Evolutionary conservation across 2,888 invertebrate species (phyloP), one percentile per base, ranked within the genome.

Genomic region (Philhelius pedissequus): DNA sequence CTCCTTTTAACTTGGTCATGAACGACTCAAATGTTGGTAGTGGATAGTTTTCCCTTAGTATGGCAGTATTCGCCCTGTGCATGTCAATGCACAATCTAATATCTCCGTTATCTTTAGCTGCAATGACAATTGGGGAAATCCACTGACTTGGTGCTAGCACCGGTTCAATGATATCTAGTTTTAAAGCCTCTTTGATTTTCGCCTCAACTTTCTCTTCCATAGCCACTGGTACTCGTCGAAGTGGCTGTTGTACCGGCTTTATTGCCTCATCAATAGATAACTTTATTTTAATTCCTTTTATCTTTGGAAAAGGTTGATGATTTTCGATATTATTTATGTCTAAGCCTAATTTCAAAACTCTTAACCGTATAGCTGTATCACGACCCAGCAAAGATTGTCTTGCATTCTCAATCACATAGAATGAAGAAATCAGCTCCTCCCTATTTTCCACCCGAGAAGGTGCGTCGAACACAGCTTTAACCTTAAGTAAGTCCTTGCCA

Each of bases 61-160:
- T 88, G 4, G 90, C 89, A 56, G 80, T 86, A 76, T 90, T 90
- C 58, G 89, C 87, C 22, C 89, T 64, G 6, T 88, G 80, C 88
- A 90, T 90, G 79, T 90, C 90, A 6, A 90, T 73, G 78, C 89
- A 90, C 7, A 91, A 86, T 13, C 89, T 66, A 43, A 90, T 87
- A 15, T 88, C 88, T 1, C 86, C 87, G n/a, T n/a, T n/a, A n/a
- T n/a, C n/a, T 11, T 48, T 22, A 48, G 4, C 2, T 22, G 20
- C 48, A 11, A 48, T 13, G 11, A 88, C 87, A 8, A 43, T 18
- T 8, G 89, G 87, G 86, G 90, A 88, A 74, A 90, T 87, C 89
- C 90, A 90, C 45, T 70, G 48, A 35, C 88, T 54, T 22, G 62
- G 58, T 7, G 4, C 45, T 27, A 32, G 15, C 15, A 64, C 45